Evolutionary conservation across 2,113 vertebrate genomes (phyloP).

Genomic region (Spea bombifrons): DNA sequence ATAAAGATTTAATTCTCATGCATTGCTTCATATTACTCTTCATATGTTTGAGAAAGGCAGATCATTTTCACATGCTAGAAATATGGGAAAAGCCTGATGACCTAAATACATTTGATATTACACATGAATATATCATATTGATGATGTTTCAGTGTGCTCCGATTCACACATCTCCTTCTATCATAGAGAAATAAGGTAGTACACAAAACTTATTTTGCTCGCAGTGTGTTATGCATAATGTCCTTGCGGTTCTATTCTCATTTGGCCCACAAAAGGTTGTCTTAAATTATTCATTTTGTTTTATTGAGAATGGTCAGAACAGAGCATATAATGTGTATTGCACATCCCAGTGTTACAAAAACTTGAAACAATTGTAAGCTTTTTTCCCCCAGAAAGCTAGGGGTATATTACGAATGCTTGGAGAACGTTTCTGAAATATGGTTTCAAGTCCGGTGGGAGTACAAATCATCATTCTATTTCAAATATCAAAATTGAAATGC

Average conservation of each 20-base stretch:
- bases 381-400: not conserved
- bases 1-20: too few species aligned
- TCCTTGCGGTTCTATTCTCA: constrained; percentile 1
- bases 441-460: constrained; percentile 28
- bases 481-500: constrained; percentile 37
- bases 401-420: constrained; percentile 12
- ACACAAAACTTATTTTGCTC: too few species aligned
- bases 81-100: too few species aligned
- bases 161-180: too few species aligned
- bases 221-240: constrained; percentile 10
- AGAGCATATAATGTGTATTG: constrained; percentile 18
- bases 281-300: constrained; percentile 40
- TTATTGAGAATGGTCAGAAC: constrained; percentile 37
- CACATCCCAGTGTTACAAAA: not conserved
- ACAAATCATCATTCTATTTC: constrained; percentile 39
- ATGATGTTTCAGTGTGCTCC: too few species aligned
- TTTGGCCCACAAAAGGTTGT: constrained; percentile 8
- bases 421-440: constrained; percentile 5
- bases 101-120: too few species aligned
- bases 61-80: too few species aligned
- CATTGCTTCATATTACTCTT: too few species aligned
- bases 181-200: too few species aligned
- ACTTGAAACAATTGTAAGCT: too few species aligned
- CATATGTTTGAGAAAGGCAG: too few species aligned
- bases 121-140: too few species aligned